Evolutionary conservation across 2,888 invertebrate species (phyloP), one percentile per base, ranked within the genome.

Genomic region (Tridacna gigas): DNA sequence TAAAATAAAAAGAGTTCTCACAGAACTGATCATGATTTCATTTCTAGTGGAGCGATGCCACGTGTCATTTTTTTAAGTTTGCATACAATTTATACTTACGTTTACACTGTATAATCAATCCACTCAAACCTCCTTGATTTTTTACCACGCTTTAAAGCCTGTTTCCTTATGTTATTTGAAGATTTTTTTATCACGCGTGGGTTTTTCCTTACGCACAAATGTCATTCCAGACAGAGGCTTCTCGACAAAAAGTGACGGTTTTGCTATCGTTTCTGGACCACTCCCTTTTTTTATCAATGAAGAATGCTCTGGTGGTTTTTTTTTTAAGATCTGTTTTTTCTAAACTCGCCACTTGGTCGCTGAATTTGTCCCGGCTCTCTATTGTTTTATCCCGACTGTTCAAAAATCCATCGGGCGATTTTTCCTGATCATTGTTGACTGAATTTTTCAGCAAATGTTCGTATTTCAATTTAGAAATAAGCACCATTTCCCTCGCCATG

Each of bases 381-480:
- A 2, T 7, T 37, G 37, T 37, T 37, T 37, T 37, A 37, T 37
- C 37, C 37, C 7, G 37, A 37, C 37, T 37, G 37, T 37, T 37
- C 37, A 37, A 37, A 37, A 37, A 37, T 37, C 37, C 61, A 25
- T 61, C n/a, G 61, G n/a, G 13, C 7, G n/a, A 61, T 15, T 61
- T 61, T 22, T 61, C 61, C 47, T 48, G n/a, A 20, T 71, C 28
- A n/a, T 22, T 20, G 45, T 7, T 48, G 18, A 67, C 60, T 45
- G 20, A 13, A 71, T 60, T 61, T 45, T 71, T 82, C 7, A 82
- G 71, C 26, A 82, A 76, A 66, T 75, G 75, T 45, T 82, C 82
- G 37, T 79, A 82, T 82, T 79, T 63, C 37, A 28, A 79, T 83
- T 83, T 83, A 22, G 79, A 75, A 37, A 82, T 63, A 22, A 82